These are phyloP conservation scores for Ptychodera flava DNA, from an alignment of 35 echinoderm and acorn worm genomes.

Conservation along the genomic window DNA sequence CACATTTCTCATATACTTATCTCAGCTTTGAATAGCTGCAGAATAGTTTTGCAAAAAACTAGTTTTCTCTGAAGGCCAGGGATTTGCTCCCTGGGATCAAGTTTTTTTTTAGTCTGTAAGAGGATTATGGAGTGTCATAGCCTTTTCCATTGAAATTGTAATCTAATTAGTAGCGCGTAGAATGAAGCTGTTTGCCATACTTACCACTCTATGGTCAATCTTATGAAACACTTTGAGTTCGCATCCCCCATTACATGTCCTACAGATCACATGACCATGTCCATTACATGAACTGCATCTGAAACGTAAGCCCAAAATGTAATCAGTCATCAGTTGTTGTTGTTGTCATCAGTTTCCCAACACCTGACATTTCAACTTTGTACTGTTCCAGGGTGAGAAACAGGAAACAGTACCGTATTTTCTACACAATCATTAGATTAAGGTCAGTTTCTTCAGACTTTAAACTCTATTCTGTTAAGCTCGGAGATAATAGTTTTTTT, in stretches of 20 bases:
- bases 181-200: background rate
- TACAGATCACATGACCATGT: slow-evolving; percentile 76
- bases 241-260: slow-evolving; percentile 50
- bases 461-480: background rate
- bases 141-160: too few relatives aligned
- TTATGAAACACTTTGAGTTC: slow-evolving; percentile 77
- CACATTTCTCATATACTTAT: too few relatives aligned
- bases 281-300: slow-evolving; percentile 72
- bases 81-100: too few relatives aligned
- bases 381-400: background rate
- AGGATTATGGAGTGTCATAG: too few relatives aligned
- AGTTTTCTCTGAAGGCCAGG: too few relatives aligned
- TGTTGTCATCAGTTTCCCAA: background rate
- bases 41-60: background rate
- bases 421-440: background rate
- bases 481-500: background rate
- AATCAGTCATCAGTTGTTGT: too few relatives aligned
- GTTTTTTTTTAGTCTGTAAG: too few relatives aligned
- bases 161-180: too few relatives aligned
- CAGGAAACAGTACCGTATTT: background rate
- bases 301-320: background rate
- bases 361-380: background rate
- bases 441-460: background rate
- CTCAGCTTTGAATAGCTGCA: background rate
- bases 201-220: slow-evolving; percentile 65